A percentile compares a stretch with the other conserved stretches of the same genome.
These are phyloP conservation scores for Drosophila micromelanica DNA, from an alignment of 1,140 invertebrate species.

Conservation along the genomic window DNA sequence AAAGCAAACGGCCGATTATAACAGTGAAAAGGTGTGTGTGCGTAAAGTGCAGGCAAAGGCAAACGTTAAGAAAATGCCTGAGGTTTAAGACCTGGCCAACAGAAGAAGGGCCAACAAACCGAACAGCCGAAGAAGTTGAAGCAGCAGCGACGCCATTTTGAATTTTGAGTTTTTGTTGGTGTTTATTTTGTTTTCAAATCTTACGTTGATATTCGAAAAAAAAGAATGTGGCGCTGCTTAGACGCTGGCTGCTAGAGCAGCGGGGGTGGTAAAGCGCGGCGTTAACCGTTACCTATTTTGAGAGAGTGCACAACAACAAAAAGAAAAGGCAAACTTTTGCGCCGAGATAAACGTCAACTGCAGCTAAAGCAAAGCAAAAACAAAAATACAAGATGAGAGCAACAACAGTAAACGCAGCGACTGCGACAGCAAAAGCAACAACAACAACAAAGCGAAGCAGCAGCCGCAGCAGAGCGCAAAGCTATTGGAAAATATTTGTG, in stretches of 20 bases:
- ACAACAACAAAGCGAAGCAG: constrained; percentile 16
- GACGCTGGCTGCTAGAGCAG: constrained; percentile 20
- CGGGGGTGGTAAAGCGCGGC: not conserved
- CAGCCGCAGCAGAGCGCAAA: constrained; percentile 37
- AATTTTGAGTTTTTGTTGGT: constrained; percentile 43
- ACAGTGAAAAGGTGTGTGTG: constrained; percentile 51
- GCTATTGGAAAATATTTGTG: constrained; percentile 61
- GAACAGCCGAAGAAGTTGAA: not conserved
- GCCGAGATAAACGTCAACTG: constrained; percentile 45
- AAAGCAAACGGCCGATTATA: constrained; percentile 62
- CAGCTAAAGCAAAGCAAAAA: constrained; percentile 27
- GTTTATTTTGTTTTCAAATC: constrained; percentile 21
- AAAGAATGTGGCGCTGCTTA: constrained; percentile 36
- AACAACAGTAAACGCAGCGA: constrained; percentile 22
- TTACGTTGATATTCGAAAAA: constrained; percentile 6
- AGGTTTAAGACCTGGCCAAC: constrained; percentile 52
- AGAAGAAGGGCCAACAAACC: constrained; percentile 56
- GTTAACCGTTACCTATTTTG: constrained; percentile 21
- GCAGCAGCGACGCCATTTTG: constrained; percentile 45
- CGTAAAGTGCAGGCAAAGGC: constrained; percentile 33
- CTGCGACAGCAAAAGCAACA: constrained; percentile 7
- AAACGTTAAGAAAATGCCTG: constrained; percentile 40
- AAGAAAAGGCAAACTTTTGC: constrained; percentile 43
- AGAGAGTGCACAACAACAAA: not conserved
- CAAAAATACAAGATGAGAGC: constrained; percentile 46